phyloP scores from a whole-genome alignment of 2,113 vertebrate genomes.

The Stegostoma tigrinum region DNA sequence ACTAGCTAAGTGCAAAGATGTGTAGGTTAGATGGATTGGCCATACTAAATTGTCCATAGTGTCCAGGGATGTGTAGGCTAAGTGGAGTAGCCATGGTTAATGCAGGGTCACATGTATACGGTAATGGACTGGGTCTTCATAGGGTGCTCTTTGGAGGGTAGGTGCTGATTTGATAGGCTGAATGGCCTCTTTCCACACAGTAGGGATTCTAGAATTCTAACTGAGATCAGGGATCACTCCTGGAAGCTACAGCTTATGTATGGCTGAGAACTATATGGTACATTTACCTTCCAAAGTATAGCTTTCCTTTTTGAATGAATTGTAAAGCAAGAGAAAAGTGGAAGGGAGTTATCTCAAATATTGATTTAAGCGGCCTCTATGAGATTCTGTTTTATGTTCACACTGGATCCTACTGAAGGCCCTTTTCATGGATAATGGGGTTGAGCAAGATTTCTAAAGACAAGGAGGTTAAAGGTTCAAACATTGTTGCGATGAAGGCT shows the following conservation, averaged over 20 bases:
- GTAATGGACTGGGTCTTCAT: no score
- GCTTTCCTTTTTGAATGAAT: not conserved
- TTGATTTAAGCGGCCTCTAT: not conserved
- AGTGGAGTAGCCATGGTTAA: no score
- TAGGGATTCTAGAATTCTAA: no score
- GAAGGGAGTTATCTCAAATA: not conserved
- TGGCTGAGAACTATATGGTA: not conserved
- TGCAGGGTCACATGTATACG: no score
- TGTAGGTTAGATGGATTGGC: no score
- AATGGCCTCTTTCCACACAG: no score
- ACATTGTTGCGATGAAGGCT: not conserved
- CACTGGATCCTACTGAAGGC: not conserved
- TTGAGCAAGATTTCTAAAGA: slow-evolving; percentile 20
- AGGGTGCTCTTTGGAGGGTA: no score
- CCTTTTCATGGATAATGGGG: not conserved
- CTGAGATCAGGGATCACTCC: not conserved
- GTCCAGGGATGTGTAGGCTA: no score
- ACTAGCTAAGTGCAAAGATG: not conserved
- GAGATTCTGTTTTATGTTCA: not conserved
- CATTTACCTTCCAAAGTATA: not conserved
- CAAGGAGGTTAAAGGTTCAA: slow-evolving; percentile 9
- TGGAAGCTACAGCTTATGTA: not conserved
- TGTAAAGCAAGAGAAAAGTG: not conserved
- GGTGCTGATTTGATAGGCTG: no score
- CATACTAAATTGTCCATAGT: no score